A percentile compares a stretch with the other conserved stretches of the same genome.
Conservation (phyloP, 2,797 vertebrate species). For the Eremophila alpestris region DNA sequence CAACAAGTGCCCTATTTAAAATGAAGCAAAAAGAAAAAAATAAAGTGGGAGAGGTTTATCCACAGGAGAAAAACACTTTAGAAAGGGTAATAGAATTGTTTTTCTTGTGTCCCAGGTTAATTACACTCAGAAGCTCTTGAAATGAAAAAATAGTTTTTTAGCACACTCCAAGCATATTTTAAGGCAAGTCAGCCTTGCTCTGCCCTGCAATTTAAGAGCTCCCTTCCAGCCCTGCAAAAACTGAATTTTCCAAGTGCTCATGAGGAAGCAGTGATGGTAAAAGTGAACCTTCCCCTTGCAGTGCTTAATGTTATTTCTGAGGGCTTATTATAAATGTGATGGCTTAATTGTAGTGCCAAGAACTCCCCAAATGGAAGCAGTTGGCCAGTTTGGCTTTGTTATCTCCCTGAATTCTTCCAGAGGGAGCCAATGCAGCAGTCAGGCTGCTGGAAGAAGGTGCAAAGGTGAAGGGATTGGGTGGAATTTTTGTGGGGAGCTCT, state of each 20-base stretch:
- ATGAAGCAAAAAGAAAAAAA: conserved; percentile 47
- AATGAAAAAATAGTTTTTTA: conserved; percentile 70
- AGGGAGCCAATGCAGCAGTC: neutral
- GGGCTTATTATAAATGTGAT: neutral
- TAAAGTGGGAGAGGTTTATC: conserved; percentile 62
- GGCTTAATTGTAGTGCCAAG: neutral
- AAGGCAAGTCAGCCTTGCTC: conserved; percentile 40
- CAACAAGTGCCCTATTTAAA: conserved; percentile 53
- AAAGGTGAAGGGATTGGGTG: neutral
- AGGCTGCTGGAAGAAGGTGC: neutral
- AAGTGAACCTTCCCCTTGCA: neutral
- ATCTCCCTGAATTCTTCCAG: neutral
- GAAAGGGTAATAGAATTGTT: conserved; percentile 69
- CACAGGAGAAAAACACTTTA: conserved; percentile 69
- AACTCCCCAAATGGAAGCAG: neutral
- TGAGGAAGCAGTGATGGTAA: neutral
- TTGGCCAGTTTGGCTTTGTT: neutral
- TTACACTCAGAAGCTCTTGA: conserved; percentile 74
- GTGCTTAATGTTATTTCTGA: neutral
- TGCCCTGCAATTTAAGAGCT: conserved; percentile 44
- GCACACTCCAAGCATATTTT: conserved; percentile 53
- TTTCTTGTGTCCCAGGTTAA: conserved; percentile 73
- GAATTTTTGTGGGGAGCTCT: accelerated
- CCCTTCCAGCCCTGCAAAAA: conserved; percentile 46
- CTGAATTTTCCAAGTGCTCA: neutral